These are phyloP conservation scores for Adoxophyes honmai DNA, from an alignment of 1,140 invertebrate genomes.

Conservation along the genomic window DNA sequence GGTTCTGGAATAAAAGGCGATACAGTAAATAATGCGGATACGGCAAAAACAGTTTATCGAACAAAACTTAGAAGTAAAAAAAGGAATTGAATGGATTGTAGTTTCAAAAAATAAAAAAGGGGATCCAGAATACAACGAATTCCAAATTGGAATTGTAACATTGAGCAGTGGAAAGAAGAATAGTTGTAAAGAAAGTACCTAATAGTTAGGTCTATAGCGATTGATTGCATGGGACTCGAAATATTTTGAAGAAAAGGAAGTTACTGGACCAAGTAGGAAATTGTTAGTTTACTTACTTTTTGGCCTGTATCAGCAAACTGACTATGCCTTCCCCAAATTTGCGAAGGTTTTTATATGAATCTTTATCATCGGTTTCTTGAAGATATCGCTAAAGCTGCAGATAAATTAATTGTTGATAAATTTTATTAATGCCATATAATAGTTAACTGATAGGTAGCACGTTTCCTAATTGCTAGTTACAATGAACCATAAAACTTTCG, in stretches of 20 bases:
- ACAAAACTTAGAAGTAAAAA: no score
- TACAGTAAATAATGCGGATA: no score
- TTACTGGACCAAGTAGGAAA: background rate
- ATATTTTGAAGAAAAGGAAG: background rate
- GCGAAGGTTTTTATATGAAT: constrained; percentile 17
- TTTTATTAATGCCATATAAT: background rate
- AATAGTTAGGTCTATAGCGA: no score
- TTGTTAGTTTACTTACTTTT: constrained; percentile 1
- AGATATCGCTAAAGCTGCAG: background rate
- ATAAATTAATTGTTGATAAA: constrained; percentile 3
- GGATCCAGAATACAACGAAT: no score
- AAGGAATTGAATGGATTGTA: no score
- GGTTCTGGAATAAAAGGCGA: constrained; percentile 23
- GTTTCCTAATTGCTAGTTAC: background rate
- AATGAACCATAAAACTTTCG: background rate
- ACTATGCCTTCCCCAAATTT: constrained; percentile 16
- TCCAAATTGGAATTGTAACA: no score
- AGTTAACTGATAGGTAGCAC: background rate
- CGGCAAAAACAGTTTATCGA: no score
- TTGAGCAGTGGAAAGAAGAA: no score
- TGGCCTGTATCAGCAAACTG: constrained; percentile 5
- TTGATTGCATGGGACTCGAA: no score
- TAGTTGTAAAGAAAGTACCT: background rate
- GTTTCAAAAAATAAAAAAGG: no score
- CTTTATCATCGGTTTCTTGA: constrained; percentile 2